Conservation (phyloP, 2,113 vertebrate genomes). For the Eulacestoma nigropectus region DNA sequence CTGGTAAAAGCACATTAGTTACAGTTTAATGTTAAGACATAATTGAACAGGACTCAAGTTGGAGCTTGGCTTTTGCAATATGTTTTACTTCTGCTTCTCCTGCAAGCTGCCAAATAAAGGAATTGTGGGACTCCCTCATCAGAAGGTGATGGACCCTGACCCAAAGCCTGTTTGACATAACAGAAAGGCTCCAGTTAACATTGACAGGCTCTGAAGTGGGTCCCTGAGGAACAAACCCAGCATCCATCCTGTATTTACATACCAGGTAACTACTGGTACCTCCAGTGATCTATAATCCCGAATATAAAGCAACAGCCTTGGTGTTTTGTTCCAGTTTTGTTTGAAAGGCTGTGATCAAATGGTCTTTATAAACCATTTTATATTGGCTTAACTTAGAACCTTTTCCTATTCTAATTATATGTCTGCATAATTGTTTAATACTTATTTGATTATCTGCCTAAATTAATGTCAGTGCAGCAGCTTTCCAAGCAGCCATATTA, state of each 20-base stretch:
- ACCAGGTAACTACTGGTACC: not conserved
- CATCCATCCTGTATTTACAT: not conserved
- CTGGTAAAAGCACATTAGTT: slow-evolving; percentile 50
- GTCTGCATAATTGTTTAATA: slow-evolving; percentile 7
- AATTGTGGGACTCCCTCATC: not conserved
- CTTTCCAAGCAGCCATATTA: not conserved
- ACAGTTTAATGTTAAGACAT: not conserved
- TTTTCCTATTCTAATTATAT: slow-evolving; percentile 8
- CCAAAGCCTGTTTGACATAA: not conserved
- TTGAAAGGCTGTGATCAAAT: not conserved
- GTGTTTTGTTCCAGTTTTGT: not conserved
- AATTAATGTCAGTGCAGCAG: not conserved
- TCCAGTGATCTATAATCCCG: not conserved
- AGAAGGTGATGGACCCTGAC: not conserved
- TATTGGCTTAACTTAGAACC: not conserved
- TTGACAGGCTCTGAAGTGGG: not conserved
- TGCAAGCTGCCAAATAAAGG: not conserved
- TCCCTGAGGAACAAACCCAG: not conserved
- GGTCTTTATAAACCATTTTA: not conserved
- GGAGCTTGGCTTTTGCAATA: slow-evolving; percentile 9
- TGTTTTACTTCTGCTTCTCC: not conserved
- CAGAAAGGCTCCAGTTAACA: not conserved
- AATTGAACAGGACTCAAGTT: slow-evolving; percentile 15
- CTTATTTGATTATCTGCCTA: slow-evolving; percentile 14
- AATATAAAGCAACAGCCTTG: not conserved